Evolutionary conservation across 2,113 vertebrate genomes (phyloP).

Genomic region (Theropithecus gelada): DNA sequence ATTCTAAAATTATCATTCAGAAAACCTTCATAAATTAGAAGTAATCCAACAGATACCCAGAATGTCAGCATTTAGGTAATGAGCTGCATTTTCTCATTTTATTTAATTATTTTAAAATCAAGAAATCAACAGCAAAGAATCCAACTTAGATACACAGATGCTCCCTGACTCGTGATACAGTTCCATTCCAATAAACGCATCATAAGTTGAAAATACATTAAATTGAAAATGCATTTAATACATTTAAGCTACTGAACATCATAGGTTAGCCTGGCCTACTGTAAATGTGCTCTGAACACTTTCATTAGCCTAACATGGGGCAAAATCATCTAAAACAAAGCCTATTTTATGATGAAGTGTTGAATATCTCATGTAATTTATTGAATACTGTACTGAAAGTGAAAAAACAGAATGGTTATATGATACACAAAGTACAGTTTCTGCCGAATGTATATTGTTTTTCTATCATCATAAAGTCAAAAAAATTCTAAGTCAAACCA

Average conservation of each 20-base stretch:
- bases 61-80: neutral
- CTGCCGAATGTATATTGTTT: neutral
- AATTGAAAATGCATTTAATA: neutral
- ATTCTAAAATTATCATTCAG: conserved; percentile 67
- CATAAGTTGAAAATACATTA: neutral
- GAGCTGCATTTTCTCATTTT: conserved; percentile 15
- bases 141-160: neutral
- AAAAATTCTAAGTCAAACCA: neutral
- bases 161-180: neutral
- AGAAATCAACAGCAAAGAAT: conserved; percentile 20
- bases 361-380: neutral
- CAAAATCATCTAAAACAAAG: neutral
- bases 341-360: neutral
- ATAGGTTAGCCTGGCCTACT: neutral
- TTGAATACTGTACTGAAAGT: neutral
- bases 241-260: neutral
- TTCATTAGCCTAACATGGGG: neutral
- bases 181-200: neutral
- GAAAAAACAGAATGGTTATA: neutral
- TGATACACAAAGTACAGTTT: neutral
- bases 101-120: conserved; percentile 36
- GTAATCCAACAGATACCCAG: conserved; percentile 31
- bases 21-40: conserved; percentile 56
- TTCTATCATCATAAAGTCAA: neutral
- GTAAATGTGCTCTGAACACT: neutral